Conservation (phyloP, 2,888 invertebrate species). For the Flexamia atlantica region DNA sequence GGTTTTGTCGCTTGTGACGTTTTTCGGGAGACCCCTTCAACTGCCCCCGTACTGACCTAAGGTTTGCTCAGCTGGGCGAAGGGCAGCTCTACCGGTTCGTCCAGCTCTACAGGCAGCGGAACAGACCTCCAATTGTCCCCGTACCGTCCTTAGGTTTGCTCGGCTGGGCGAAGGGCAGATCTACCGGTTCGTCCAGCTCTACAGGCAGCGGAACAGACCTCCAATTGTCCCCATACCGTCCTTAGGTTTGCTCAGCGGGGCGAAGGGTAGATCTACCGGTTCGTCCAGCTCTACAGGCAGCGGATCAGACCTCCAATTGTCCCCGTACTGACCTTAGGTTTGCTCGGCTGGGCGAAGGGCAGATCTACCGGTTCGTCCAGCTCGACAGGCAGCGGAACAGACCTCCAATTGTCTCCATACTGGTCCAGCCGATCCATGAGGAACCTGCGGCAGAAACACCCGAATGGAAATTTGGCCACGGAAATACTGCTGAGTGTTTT, state of each 20-base stretch:
- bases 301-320: conserved; percentile 82
- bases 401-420: conserved; percentile 84
- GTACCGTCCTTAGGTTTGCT: conserved; percentile 66
- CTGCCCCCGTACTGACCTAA: conserved; percentile 58
- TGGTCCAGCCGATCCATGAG: conserved; percentile 83
- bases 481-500: too few relatives aligned
- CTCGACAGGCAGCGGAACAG: conserved; percentile 75
- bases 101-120: conserved; percentile 73
- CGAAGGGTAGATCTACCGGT: conserved; percentile 53
- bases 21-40: too few relatives aligned
- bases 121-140: conserved; percentile 83
- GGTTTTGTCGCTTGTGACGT: too few relatives aligned
- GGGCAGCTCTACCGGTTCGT: conserved; percentile 64
- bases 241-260: conserved; percentile 57
- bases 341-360: conserved; percentile 41
- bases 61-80: conserved; percentile 48
- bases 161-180: conserved; percentile 39
- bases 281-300: conserved; percentile 72
- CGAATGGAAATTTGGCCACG: too few relatives aligned
- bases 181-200: conserved; percentile 66
- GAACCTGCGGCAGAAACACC: conserved; percentile 76
- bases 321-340: conserved; percentile 74
- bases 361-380: conserved; percentile 65
- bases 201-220: conserved; percentile 77
- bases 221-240: conserved; percentile 83